These are phyloP conservation scores for Nyleta sp. DNA, from an alignment of 2,888 invertebrate species.

Conservation along the genomic window DNA sequence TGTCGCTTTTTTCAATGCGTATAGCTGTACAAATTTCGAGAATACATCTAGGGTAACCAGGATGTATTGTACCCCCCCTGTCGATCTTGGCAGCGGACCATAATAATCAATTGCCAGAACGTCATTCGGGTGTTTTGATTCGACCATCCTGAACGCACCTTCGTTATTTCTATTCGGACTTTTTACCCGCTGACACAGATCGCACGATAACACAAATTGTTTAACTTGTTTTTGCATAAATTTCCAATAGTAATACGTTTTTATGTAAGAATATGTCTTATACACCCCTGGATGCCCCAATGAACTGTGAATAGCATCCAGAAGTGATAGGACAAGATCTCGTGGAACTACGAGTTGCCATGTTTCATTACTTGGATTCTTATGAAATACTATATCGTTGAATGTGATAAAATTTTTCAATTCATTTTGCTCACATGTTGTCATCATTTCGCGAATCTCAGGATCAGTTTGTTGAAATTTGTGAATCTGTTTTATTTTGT, in stretches of 20 bases:
- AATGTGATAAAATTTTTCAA: neutral
- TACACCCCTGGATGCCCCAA: slow-evolving; percentile 28
- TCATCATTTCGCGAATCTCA: neutral
- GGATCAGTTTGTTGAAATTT: slow-evolving; percentile 4
- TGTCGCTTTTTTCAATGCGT: slow-evolving; percentile 30
- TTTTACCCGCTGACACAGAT: slow-evolving; percentile 25
- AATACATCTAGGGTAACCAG: slow-evolving; percentile 29
- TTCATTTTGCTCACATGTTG: neutral
- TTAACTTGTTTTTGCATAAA: slow-evolving; percentile 15
- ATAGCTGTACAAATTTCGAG: slow-evolving; percentile 30
- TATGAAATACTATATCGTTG: slow-evolving; percentile 6
- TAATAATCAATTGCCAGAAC: slow-evolving; percentile 34
- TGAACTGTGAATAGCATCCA: slow-evolving; percentile 13
- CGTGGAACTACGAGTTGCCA: slow-evolving; percentile 25
- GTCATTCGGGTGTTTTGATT: slow-evolving; percentile 16
- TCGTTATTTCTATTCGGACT: slow-evolving; percentile 1
- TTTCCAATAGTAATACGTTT: slow-evolving; percentile 29
- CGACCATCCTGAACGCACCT: slow-evolving; percentile 12
- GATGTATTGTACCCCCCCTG: slow-evolving; percentile 24
- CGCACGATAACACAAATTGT: slow-evolving; percentile 23
- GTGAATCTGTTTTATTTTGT: neutral
- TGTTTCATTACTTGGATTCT: neutral
- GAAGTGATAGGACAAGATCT: neutral
- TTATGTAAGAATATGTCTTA: slow-evolving; percentile 31
- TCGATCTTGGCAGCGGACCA: slow-evolving; percentile 32